Conservation (phyloP, 2,888 invertebrate species). For the Agrotis ipsilon region DNA sequence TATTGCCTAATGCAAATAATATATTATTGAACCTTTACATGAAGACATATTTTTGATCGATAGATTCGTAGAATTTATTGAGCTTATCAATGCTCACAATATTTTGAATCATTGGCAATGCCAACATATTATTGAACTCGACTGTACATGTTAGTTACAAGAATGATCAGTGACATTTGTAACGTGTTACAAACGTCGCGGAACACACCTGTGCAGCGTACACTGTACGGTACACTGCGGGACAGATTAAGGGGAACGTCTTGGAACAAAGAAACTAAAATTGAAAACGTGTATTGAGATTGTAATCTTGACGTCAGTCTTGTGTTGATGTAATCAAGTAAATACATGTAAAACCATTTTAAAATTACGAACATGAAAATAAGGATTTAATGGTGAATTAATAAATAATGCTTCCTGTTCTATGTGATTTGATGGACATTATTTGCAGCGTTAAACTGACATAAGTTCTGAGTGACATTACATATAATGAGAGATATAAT, state of each 20-base stretch:
- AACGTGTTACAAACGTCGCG: conserved; percentile 34
- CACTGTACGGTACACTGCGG: conserved; percentile 29
- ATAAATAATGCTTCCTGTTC: no score
- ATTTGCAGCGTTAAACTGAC: no score
- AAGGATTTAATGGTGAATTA: background rate
- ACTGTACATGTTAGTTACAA: conserved; percentile 50
- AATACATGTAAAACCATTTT: background rate
- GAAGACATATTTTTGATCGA: no score
- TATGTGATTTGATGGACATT: no score
- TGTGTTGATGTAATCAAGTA: background rate
- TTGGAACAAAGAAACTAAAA: conserved; percentile 18
- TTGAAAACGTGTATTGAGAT: conserved; percentile 2
- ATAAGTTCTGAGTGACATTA: no score
- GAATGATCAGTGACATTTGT: conserved; percentile 53
- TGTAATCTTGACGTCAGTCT: background rate
- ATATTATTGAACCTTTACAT: no score
- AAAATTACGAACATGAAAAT: background rate
- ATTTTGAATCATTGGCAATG: no score
- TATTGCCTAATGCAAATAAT: no score
- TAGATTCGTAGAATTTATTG: no score
- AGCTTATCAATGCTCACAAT: no score
- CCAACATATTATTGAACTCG: no score
- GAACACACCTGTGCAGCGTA: conserved; percentile 38
- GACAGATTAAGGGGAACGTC: conserved; percentile 29
- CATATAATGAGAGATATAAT: no score